Evolutionary conservation across 1,140 invertebrate genomes (phyloP).

Genomic region (Phymorhynchus buccinoides): DNA sequence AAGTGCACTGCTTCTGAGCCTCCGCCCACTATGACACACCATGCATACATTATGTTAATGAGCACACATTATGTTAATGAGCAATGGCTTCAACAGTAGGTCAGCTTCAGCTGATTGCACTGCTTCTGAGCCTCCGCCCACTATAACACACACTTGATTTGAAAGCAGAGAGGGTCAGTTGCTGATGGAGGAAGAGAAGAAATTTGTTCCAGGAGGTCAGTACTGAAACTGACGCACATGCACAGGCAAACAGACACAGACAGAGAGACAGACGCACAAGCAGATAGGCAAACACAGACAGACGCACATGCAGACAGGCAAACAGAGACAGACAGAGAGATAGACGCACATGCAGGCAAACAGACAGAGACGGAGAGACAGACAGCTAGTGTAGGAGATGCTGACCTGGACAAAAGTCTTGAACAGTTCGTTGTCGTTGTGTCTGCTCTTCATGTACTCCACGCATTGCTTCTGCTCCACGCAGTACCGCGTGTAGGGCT

Average conservation of each 20-base stretch:
- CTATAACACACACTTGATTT: constrained; percentile 74
- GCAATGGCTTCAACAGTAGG: constrained; percentile 94
- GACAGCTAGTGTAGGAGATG: constrained; percentile 41
- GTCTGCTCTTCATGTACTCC: constrained; percentile 88
- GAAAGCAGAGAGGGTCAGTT: too few relatives aligned
- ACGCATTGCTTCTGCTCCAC: constrained; percentile 88
- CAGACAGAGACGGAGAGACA: too few relatives aligned
- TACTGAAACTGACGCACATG: too few relatives aligned
- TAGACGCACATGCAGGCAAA: too few relatives aligned
- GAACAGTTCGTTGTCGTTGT: constrained; percentile 89
- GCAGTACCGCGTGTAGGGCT: constrained; percentile 87
- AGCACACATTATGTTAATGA: too few relatives aligned
- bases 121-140: constrained; percentile 94
- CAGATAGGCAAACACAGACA: too few relatives aligned
- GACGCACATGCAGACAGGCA: too few relatives aligned
- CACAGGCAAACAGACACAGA: too few relatives aligned
- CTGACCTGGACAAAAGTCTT: constrained; percentile 88
- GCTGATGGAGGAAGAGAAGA: too few relatives aligned
- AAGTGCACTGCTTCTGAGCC: constrained; percentile 89
- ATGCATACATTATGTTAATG: not conserved
- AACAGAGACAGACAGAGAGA: too few relatives aligned
- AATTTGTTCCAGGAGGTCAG: too few relatives aligned
- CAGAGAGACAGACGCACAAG: too few relatives aligned
- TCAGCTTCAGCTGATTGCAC: constrained; percentile 89
- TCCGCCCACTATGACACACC: constrained; percentile 85